Evolutionary conservation across 2,888 invertebrate species (phyloP).

Genomic region (Drosophila greeni): DNA sequence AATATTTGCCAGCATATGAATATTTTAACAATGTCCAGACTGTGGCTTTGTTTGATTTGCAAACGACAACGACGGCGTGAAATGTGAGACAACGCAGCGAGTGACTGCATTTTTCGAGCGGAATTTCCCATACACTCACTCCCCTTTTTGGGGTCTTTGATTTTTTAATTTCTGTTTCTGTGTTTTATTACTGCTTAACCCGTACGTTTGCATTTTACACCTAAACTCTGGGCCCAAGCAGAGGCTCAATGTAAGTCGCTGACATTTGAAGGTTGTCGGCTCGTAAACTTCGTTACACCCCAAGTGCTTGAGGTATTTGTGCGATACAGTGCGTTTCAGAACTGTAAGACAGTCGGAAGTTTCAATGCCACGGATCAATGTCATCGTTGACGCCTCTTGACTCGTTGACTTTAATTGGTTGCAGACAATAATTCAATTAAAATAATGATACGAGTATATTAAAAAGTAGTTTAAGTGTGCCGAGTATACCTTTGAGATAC

Average conservation of each 20-base stretch:
- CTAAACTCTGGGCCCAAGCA: constrained; percentile 10
- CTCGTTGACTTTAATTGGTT: constrained; percentile 16
- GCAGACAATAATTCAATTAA: constrained; percentile 28
- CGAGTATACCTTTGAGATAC: constrained; percentile 11
- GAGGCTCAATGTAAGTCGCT: constrained; percentile 51
- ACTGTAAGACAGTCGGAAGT: constrained; percentile 30
- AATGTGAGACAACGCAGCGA: constrained; percentile 31
- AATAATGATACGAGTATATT: constrained; percentile 17
- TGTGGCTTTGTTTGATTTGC: constrained; percentile 36
- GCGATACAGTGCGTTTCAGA: constrained; percentile 39
- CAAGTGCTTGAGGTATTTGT: constrained; percentile 29
- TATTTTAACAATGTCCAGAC: constrained; percentile 35
- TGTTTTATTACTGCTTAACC: constrained; percentile 32
- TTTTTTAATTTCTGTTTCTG: constrained; percentile 38
- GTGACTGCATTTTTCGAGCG: constrained; percentile 52
- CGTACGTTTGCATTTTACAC: constrained; percentile 27
- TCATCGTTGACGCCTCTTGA: constrained; percentile 3
- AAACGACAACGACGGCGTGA: constrained; percentile 12
- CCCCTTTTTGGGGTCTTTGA: constrained; percentile 26
- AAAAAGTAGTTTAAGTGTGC: constrained; percentile 1
- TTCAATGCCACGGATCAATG: constrained; percentile 35
- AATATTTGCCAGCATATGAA: constrained; percentile 6
- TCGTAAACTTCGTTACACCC: constrained; percentile 49
- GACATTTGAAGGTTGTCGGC: constrained; percentile 65
- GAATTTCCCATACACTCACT: constrained; percentile 52